Evolutionary conservation across 2,888 invertebrate species (phyloP), one percentile per base, ranked within the genome.

Genomic region (Ormyrus pomaceus): DNA sequence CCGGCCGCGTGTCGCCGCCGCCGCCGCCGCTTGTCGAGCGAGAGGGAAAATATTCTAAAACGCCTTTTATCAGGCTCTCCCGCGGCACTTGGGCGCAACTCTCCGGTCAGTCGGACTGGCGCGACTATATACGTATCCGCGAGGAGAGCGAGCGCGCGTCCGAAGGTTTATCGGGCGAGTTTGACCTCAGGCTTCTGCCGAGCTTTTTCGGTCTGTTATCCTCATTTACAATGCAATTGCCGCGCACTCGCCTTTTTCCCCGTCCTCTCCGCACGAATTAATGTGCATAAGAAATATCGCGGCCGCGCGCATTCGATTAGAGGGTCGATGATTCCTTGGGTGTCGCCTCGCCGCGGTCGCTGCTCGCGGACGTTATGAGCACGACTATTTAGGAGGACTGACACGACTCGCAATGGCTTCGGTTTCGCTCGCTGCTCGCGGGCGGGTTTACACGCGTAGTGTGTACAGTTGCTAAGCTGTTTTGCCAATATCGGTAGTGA

Each of bases 131-230:
- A 34, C 34, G 34, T 34, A 13, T 13, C 13, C 13, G 2, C 34
- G 34, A 34, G 34, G 34, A 34, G 34, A 34, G 34, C 2, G 34
- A 1, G 34, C 34, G 34, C 34, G 34, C 34, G 56, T 55, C 71
- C 6, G 8, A 61, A 56, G 77, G 77, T 78, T 81, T 81, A 81
- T 81, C 81, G 69, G 56, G 34, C 55, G 45, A 75, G 74, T 78
- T 62, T 78, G 81, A 81, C 81, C 81, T 81, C 81, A 65, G 46
- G 55, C 48, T 19, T 6, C 51, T 2, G 19, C 1, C 58, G 19
- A 77, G 19, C 64, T 64, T 77, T 64, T 77, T 46, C 46, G 45
- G 48, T 10, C 53, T 62, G 61, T 73, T 68, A 79, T 73, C 51
- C 74, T 64, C 58, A 70, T 56, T 77, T 69, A 64, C 68, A 73